These are phyloP conservation scores for Sprattus sprattus DNA, from an alignment of 2,113 vertebrate species.

Conservation along the genomic window DNA sequence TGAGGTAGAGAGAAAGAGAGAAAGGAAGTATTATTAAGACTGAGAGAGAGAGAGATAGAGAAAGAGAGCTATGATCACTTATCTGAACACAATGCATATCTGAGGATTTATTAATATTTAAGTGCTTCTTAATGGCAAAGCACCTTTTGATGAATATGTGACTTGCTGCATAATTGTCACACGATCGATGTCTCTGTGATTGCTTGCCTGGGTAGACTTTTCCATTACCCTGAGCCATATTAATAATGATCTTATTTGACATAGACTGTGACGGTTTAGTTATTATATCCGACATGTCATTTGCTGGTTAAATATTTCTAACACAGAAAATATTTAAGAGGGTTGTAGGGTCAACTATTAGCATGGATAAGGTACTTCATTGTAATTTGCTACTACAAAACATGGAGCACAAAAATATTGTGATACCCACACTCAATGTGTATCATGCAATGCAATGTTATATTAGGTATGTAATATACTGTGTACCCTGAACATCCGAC, in stretches of 20 bases:
- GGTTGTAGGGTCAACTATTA: not conserved
- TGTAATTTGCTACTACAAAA: not conserved
- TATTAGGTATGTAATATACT: no score
- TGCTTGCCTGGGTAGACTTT: not conserved
- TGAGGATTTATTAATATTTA: constrained; percentile 11
- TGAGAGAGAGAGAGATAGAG: not conserved
- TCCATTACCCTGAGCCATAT: constrained; percentile 3
- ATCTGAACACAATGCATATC: not conserved
- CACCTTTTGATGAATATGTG: constrained; percentile 8
- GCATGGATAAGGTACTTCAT: not conserved
- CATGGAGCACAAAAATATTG: not conserved
- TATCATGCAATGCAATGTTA: no score
- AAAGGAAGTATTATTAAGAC: not conserved
- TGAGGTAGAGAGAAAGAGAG: not conserved
- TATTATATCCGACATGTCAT: not conserved
- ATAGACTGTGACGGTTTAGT: not conserved
- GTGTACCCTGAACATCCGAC: no score
- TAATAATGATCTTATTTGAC: not conserved
- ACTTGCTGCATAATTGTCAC: not conserved
- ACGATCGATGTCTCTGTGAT: not conserved
- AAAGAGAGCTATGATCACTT: not conserved
- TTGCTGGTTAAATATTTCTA: not conserved
- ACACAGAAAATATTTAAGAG: not conserved
- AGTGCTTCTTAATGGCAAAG: not conserved
- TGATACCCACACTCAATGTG: not conserved